Percentiles rank a stretch among this genome's conserved stretches.
Conservation (phyloP, 1,140 invertebrate species). For the Tetramorium alpestre region DNA sequence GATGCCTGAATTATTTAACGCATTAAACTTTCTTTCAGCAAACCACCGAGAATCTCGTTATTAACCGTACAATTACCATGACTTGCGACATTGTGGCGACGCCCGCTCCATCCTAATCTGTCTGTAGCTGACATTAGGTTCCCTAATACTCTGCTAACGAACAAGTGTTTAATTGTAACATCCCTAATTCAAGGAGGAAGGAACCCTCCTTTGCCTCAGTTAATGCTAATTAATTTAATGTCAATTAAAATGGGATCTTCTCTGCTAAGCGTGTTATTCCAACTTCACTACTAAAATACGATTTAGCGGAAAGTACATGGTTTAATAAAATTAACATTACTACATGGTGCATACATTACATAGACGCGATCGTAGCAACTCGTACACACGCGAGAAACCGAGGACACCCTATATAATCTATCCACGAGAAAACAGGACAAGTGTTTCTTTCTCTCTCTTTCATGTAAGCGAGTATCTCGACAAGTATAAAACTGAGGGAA, state of each 20-base stretch:
- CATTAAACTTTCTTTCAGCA: not conserved
- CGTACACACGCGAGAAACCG: not conserved
- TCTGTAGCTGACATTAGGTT: conserved; percentile 55
- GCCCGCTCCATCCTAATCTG: conserved; percentile 9
- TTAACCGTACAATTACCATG: not conserved
- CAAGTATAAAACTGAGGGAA: conserved; percentile 63
- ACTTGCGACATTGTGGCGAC: not conserved
- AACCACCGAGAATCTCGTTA: not conserved
- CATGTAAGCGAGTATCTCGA: conserved; percentile 9
- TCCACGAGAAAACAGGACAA: not conserved
- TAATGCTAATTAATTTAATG: conserved; percentile 66
- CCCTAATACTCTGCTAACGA: conserved; percentile 62
- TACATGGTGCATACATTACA: not conserved
- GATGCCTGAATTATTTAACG: not conserved
- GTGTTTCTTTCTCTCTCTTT: not conserved
- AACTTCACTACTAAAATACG: not conserved
- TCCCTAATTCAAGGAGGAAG: conserved; percentile 28
- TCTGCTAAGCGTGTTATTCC: conserved; percentile 1
- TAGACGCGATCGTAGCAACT: not conserved
- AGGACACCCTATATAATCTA: not conserved
- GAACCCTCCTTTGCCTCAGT: not conserved
- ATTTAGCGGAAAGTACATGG: not conserved
- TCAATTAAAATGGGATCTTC: conserved; percentile 55
- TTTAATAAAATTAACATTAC: conserved; percentile 38
- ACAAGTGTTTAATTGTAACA: conserved; percentile 72